Percentiles rank a stretch among this genome's conserved stretches.
Evolutionary conservation across 2,888 invertebrate species (phyloP).

Genomic region (Phania funesta): DNA sequence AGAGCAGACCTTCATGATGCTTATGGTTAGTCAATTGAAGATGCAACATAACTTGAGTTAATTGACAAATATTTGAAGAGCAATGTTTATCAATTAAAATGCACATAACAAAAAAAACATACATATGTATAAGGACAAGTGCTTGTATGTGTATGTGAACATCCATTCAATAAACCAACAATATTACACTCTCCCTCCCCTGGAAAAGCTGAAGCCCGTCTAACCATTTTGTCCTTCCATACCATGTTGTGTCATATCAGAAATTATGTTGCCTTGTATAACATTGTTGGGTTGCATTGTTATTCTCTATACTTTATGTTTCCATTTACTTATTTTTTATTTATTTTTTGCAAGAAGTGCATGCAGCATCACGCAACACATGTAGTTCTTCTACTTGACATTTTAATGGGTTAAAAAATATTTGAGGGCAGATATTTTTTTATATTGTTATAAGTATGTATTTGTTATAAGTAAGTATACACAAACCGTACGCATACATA

Average conservation of each 20-base stretch:
- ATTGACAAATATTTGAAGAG: slow-evolving; percentile 75
- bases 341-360: slow-evolving; percentile 38
- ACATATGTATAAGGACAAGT: not conserved
- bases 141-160: not conserved
- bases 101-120: slow-evolving; percentile 10
- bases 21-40: slow-evolving; percentile 47
- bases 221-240: slow-evolving; percentile 27
- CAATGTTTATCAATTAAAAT: slow-evolving; percentile 74
- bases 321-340: slow-evolving; percentile 10
- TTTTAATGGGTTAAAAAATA: slow-evolving; percentile 60
- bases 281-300: slow-evolving; percentile 51
- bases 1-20: slow-evolving; percentile 2
- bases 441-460: not conserved
- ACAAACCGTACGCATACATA: not conserved
- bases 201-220: not conserved
- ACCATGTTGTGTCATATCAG: slow-evolving; percentile 22
- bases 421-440: slow-evolving; percentile 58
- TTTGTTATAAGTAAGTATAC: not conserved
- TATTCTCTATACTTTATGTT: not conserved
- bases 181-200: slow-evolving; percentile 3
- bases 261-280: slow-evolving; percentile 55
- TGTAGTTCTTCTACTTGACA: slow-evolving; percentile 61
- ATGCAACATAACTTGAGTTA: slow-evolving; percentile 68
- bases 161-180: slow-evolving; percentile 48
- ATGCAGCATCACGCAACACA: slow-evolving; percentile 53